A percentile compares a stretch with the other conserved stretches of the same genome.
Evolutionary conservation across 2,888 invertebrate genomes (phyloP).

Genomic region (Sinhomidia bicolor): DNA sequence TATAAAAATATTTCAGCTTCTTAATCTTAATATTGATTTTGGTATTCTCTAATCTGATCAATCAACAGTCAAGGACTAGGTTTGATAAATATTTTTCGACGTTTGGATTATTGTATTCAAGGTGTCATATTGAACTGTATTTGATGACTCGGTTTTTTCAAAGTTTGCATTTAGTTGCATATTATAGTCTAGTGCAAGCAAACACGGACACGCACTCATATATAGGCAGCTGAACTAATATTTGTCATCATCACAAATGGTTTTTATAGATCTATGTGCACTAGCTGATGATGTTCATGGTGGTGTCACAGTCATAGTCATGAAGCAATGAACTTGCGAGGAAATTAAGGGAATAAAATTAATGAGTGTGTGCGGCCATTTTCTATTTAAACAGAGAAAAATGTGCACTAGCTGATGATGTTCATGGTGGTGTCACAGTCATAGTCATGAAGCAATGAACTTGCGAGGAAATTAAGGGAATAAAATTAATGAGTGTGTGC

Average conservation of each 20-base stretch:
- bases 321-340: constrained; percentile 70
- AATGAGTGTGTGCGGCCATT: constrained; percentile 56
- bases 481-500: constrained; percentile 49
- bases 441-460: constrained; percentile 66
- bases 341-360: constrained; percentile 62
- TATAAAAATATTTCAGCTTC: too few relatives aligned
- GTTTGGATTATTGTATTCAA: not conserved
- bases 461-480: constrained; percentile 66
- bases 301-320: constrained; percentile 37
- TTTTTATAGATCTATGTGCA: not conserved
- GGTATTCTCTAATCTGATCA: too few relatives aligned
- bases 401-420: not conserved
- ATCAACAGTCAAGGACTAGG: constrained; percentile 38
- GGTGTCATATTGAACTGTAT: too few relatives aligned
- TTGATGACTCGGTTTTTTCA: too few relatives aligned
- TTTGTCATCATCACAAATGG: not conserved
- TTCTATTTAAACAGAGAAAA: not conserved
- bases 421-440: constrained; percentile 20
- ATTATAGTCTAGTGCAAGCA: too few relatives aligned
- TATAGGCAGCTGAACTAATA: constrained; percentile 18
- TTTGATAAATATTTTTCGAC: not conserved
- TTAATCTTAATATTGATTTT: not conserved
- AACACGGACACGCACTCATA: not conserved
- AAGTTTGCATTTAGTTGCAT: too few relatives aligned
- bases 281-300: not conserved